Conservation (phyloP, 2,797 vertebrate species). For the Xenentodon cancila region DNA sequence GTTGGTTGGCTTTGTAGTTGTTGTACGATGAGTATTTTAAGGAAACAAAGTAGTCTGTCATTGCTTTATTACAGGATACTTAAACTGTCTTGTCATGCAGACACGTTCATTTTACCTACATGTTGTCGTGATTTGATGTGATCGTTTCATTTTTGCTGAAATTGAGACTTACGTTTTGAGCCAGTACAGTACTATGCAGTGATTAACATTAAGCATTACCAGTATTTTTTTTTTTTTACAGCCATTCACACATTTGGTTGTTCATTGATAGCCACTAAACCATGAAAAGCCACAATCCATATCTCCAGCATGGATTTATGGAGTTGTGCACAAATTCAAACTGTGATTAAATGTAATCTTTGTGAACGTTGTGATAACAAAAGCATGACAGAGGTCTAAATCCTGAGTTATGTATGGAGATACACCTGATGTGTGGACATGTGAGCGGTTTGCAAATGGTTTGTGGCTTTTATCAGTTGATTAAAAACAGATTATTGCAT, state of each 20-base stretch:
- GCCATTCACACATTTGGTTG: conserved; percentile 14
- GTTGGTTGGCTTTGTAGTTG: neutral
- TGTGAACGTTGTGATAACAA: neutral
- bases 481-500: conserved; percentile 5
- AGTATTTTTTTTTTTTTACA: conserved; percentile 30
- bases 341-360: conserved; percentile 7
- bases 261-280: neutral
- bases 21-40: no score
- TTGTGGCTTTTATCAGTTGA: conserved; percentile 26
- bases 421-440: conserved; percentile 2
- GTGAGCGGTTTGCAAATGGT: conserved; percentile 11
- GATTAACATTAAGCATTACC: conserved; percentile 20
- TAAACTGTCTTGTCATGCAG: neutral
- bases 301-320: neutral
- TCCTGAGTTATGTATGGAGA: neutral
- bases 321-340: neutral
- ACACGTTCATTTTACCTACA: conserved; percentile 3
- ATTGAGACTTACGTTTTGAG: conserved; percentile 19
- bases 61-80: neutral
- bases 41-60: conserved; percentile 4
- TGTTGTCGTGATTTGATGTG: conserved; percentile 28
- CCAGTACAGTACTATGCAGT: conserved; percentile 3
- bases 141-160: neutral
- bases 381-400: neutral
- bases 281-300: conserved; percentile 21